Conservation (phyloP, 2,888 invertebrate species). For the Antheraea assamensis region DNA sequence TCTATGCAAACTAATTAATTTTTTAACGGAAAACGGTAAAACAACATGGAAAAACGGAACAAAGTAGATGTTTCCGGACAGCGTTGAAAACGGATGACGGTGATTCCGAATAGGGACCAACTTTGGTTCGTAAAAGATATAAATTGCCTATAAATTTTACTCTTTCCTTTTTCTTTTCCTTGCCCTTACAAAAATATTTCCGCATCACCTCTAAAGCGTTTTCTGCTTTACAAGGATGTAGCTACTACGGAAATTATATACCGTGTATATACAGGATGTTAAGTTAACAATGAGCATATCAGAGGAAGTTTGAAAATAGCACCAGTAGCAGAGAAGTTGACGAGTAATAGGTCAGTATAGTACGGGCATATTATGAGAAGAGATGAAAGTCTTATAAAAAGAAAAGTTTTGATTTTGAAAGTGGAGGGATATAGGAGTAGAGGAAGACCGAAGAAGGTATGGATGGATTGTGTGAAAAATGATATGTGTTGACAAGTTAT, state of each 20-base stretch:
- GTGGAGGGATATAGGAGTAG: too few species aligned
- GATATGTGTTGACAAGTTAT: too few species aligned
- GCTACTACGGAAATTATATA: not conserved
- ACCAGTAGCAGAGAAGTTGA: too few species aligned
- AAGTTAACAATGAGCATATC: not conserved
- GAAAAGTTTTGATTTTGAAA: too few species aligned
- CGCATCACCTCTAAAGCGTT: not conserved
- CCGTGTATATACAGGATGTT: not conserved
- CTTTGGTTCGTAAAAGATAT: constrained; percentile 20
- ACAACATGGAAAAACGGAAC: constrained; percentile 31
- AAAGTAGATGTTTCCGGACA: constrained; percentile 20
- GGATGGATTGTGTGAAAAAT: too few species aligned
- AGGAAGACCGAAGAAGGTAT: too few species aligned
- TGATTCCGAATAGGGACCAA: constrained; percentile 36
- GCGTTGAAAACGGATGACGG: constrained; percentile 24
- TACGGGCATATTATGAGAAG: too few species aligned
- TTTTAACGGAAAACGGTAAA: constrained; percentile 29
- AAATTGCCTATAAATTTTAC: constrained; percentile 13
- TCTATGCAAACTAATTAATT: not conserved
- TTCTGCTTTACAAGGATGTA: not conserved
- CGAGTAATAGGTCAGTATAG: too few species aligned
- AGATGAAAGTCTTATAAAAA: too few species aligned
- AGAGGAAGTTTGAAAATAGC: too few species aligned
- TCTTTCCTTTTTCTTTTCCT: not conserved
- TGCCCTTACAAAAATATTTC: constrained; percentile 6